Conservation (phyloP, 2,113 vertebrate species). For the Amphiprion percula region DNA sequence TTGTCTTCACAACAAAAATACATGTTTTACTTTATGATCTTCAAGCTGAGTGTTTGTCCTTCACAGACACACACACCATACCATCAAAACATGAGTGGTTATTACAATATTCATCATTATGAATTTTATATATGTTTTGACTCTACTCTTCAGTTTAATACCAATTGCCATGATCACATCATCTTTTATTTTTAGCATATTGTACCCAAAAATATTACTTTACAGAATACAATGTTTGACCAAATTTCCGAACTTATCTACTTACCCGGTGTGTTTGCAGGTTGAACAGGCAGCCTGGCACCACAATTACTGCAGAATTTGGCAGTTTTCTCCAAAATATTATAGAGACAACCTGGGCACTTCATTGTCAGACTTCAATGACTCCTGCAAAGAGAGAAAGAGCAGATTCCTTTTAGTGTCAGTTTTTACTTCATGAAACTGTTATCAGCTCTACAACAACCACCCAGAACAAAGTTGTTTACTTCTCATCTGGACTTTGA, state of each 20-base stretch:
- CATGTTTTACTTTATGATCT: no score
- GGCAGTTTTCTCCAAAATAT: conserved; percentile 53
- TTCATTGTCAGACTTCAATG: conserved; percentile 73
- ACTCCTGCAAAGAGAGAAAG: conserved; percentile 20
- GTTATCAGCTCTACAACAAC: not conserved
- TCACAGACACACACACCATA: no score
- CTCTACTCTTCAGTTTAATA: no score
- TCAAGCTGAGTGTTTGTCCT: no score
- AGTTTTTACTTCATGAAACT: not conserved
- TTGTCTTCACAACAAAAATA: no score
- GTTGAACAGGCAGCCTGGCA: fast-evolving
- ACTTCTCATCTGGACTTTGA: conserved; percentile 10
- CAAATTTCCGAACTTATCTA: not conserved
- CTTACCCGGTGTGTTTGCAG: conserved; percentile 50
- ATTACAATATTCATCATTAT: no score
- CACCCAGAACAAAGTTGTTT: fast-evolving
- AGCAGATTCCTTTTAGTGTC: conserved; percentile 61
- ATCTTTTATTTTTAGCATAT: no score
- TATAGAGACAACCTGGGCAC: conserved; percentile 55
- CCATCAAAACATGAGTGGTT: no score
- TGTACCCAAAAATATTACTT: no score
- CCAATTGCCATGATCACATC: no score
- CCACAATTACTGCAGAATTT: conserved; percentile 85
- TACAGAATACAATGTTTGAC: not conserved
- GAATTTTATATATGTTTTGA: no score